Conservation (phyloP, 2,113 vertebrate species). For the Neolamprologus variostigma region DNA sequence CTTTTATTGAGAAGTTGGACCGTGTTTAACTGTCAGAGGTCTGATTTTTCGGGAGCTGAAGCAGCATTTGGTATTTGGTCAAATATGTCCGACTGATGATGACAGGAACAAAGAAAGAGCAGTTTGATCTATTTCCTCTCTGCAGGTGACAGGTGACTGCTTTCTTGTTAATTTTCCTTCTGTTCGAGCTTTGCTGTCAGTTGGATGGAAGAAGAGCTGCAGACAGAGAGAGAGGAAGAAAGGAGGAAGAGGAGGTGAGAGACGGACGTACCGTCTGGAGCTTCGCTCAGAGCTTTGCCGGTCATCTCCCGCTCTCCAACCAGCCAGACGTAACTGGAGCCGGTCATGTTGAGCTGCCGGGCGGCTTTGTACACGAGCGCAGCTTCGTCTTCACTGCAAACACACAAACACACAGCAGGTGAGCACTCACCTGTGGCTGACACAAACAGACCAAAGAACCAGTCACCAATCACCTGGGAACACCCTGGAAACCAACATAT, state of each 20-base stretch:
- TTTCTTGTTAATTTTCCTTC: background rate
- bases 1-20: background rate
- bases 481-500: background rate
- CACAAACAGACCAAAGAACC: background rate
- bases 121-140: background rate
- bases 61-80: background rate
- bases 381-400: conserved; percentile 89
- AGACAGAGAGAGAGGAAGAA: background rate
- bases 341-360: conserved; percentile 95
- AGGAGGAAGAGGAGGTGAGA: background rate
- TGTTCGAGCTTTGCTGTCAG: background rate
- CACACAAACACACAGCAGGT: background rate
- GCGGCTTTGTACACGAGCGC: conserved; percentile 89
- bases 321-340: conserved; percentile 95
- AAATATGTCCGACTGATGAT: background rate
- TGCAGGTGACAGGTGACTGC: background rate
- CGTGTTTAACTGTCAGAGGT: background rate
- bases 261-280: conserved; percentile 83
- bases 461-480: background rate
- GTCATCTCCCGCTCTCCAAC: conserved; percentile 96
- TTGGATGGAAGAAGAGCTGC: conserved; percentile 45
- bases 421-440: background rate
- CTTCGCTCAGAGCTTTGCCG: conserved; percentile 89
- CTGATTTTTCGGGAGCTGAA: background rate
- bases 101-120: background rate